These are phyloP conservation scores for Heliothis virescens DNA, from an alignment of 1,140 invertebrate genomes.

Conservation along the genomic window DNA sequence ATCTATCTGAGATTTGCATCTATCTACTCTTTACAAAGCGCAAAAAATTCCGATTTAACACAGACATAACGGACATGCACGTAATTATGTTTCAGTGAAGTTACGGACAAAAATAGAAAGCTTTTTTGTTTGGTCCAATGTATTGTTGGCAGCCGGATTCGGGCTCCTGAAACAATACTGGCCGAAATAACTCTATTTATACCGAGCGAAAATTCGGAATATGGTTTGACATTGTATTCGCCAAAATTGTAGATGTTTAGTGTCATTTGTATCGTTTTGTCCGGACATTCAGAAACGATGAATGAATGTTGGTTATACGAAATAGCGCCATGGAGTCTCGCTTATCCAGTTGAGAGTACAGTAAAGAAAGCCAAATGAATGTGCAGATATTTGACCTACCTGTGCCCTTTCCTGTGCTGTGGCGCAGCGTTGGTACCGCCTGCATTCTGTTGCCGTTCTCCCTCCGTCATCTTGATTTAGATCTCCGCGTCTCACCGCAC, in stretches of 20 bases:
- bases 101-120: slow-evolving; percentile 9
- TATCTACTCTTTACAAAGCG: slow-evolving; percentile 23
- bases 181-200: slow-evolving; percentile 35
- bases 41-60: slow-evolving; percentile 18
- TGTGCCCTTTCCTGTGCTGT: slow-evolving; percentile 85
- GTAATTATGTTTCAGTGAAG: slow-evolving; percentile 17
- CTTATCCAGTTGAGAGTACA: too few relatives aligned
- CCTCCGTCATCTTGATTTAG: slow-evolving; percentile 74
- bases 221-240: slow-evolving; percentile 24
- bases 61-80: slow-evolving; percentile 12
- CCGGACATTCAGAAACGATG: slow-evolving; percentile 3
- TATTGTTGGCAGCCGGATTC: slow-evolving; percentile 2
- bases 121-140: slow-evolving; percentile 5
- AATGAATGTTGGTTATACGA: slow-evolving; percentile 1
- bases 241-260: background rate
- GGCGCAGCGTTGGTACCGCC: slow-evolving; percentile 83
- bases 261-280: background rate
- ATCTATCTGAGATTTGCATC: too few relatives aligned
- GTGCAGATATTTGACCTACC: slow-evolving; percentile 53
- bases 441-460: slow-evolving; percentile 76
- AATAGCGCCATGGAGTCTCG: background rate
- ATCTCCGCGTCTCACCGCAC: slow-evolving; percentile 72
- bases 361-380: background rate
- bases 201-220: slow-evolving; percentile 8
- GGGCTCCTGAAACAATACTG: slow-evolving; percentile 8